Base-by-base conservation (phyloP, 1,140 invertebrate genomes). In the Bombus confusus region DNA sequence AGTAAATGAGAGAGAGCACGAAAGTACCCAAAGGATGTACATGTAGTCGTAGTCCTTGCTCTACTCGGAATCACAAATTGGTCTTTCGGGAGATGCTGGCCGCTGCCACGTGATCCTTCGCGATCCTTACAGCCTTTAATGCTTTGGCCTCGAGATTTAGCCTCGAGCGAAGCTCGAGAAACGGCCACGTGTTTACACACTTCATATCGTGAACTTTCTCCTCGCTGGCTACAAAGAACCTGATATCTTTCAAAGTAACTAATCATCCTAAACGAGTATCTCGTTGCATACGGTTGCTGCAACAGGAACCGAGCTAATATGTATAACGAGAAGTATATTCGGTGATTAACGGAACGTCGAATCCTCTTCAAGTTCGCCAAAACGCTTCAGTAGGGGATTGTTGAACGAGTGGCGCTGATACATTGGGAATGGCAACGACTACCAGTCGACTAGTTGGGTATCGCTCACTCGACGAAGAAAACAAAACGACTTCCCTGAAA, bases 401-500 rank as follows among this genome's bases (percentile, higher is more conserved):
- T 57, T 18, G 69, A 43, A 52, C 57, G 79, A 66, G 57, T 37
- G 66, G 79, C 86, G 69, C 77, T 76, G 79, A 82, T 89, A 86
- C 79, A 86, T 77, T 74, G 80, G n/a, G 76, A 85, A 39, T 31
- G 47, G 76, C 83, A 57, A 78, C 76, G 85, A 74, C 64, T 83
- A 64, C 41, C 82, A 76, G 82, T 76, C 86, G 87, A 80, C 78
- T 89, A 88, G 82, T 80, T 83, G 82, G 89, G 90, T 93, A 91
- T 90, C 88, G 91, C 85, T 91, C 84, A 81, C 82, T 86, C 74
- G 74, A 74, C 87, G 77, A 77, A 80, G 86, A 86, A 94, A 93
- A 94, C 88, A 93, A 94, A 92, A 92, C 90, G 88, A 92, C 80
- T 91, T 74, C 52, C 74, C 15, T 85, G 84, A 88, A 88, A 86